A percentile compares a stretch with the other conserved stretches of the same genome.
phyloP scores from a whole-genome alignment of 2,797 vertebrate species.

The Rhinophrynus dorsalis region DNA sequence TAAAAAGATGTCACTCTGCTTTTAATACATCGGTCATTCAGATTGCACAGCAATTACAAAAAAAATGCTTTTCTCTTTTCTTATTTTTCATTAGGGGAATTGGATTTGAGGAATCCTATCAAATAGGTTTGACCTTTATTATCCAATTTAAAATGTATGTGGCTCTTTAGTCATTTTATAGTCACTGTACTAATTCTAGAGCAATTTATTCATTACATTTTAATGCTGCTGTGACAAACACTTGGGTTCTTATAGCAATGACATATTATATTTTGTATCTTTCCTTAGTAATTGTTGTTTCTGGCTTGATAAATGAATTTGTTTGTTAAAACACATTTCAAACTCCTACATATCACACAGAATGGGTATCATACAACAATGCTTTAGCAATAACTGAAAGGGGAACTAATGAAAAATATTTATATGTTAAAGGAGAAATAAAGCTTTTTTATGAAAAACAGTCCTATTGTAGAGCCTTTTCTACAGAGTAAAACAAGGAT shows the following conservation, averaged over 20 bases:
- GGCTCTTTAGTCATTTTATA: neutral
- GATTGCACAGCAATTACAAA: neutral
- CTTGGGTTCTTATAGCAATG: conserved; percentile 3
- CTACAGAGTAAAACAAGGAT: too few relatives aligned
- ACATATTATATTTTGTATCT: conserved; percentile 14
- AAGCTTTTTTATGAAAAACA: too few relatives aligned
- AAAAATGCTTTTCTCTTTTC: conserved; percentile 27
- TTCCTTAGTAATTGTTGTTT: conserved; percentile 28
- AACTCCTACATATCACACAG: conserved; percentile 3
- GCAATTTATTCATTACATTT: conserved; percentile 21
- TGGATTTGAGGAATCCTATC: conserved; percentile 28
- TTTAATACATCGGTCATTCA: conserved; percentile 4
- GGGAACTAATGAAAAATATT: too few relatives aligned
- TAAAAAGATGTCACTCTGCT: neutral
- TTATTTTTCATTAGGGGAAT: conserved; percentile 27
- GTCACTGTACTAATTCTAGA: conserved; percentile 13
- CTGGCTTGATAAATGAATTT: conserved; percentile 13
- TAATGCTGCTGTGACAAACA: conserved; percentile 15
- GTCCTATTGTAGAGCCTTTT: too few relatives aligned
- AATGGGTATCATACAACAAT: neutral
- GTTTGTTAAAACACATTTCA: conserved; percentile 23
- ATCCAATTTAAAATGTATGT: conserved; percentile 24
- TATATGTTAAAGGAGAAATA: too few relatives aligned
- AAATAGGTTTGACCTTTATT: conserved; percentile 37
- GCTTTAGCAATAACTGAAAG: too few relatives aligned